Base-by-base conservation (phyloP, 2,113 vertebrate genomes). In the Crotalus tigris region DNA sequence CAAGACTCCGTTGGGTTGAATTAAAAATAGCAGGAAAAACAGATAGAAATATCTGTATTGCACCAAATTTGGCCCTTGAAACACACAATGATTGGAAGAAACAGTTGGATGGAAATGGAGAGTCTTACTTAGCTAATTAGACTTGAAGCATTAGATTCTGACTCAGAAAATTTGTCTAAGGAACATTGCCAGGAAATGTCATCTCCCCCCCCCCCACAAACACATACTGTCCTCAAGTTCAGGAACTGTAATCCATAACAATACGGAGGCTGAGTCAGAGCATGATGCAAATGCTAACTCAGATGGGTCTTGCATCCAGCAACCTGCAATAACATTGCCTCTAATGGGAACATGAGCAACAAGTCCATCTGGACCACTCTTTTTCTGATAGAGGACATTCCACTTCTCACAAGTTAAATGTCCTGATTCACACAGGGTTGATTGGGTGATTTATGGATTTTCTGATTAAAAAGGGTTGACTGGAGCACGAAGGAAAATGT, bases 91-190 rank as follows among this genome's bases (percentile, higher is more conserved):
- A 81, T 8, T 75, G 1, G 51, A 17, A 21, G 21, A 49, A 92
- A 92, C 89, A 21, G 12, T 13, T 59, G 24, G 33, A 44, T 85
- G 51, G 90, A 93, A 54, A 0, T 0, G 0, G 26, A 90, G 93
- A 85, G 69, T 24, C 95, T 88, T 91, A 92, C 51, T 87, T 94
- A 85, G 64, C 93, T 59, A 91, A 3, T 51, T 61, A 94, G 92
- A 89, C 87, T 39, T 91, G 91, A 0, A 5, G 91, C 91, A 61
- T 86, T 93, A 93, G 92, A 3, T 92, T 7, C 58, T 96, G 95
- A 95, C 91, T 96, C 95, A 95, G 95, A 96, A 93, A 92, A 91
- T 92, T 81, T 94, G 94, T 87, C 91, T 94, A 85, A 95, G 55
- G 59, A 91, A 90, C 49, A 57, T 91, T 94, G 94, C 92, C 85